phyloP scores from a whole-genome alignment of 1,140 invertebrate genomes.

The Drosophila ogumai region DNA sequence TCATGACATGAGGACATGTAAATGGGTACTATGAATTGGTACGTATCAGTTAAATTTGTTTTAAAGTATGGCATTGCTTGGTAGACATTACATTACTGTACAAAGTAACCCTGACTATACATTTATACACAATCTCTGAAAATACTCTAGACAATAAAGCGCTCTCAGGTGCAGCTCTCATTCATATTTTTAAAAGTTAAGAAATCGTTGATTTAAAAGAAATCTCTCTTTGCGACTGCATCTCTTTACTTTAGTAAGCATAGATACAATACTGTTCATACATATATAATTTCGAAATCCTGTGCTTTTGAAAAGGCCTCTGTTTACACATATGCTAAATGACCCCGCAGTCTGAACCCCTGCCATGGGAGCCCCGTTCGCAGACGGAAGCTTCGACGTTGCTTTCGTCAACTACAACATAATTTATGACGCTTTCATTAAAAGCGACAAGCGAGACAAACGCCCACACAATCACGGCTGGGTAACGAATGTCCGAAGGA shows the following conservation, averaged over 20 bases:
- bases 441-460: conserved; percentile 80
- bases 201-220: background rate
- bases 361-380: background rate
- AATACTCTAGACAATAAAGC: too few species aligned
- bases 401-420: conserved; percentile 84
- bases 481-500: conserved; percentile 63
- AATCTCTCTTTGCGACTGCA: too few species aligned
- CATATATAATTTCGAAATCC: background rate
- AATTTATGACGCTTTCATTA: conserved; percentile 85
- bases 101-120: too few species aligned
- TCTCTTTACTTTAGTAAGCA: background rate
- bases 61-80: too few species aligned
- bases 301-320: background rate
- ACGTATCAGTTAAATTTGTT: too few species aligned
- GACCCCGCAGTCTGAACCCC: conserved; percentile 28
- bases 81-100: too few species aligned
- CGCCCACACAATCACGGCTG: conserved; percentile 79
- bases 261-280: background rate
- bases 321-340: conserved; percentile 65
- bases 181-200: too few species aligned
- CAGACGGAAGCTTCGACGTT: conserved; percentile 50
- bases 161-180: too few species aligned
- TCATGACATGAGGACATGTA: too few species aligned
- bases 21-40: too few species aligned
- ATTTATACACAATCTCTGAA: too few species aligned